Evolutionary conservation across 2,888 invertebrate genomes (phyloP).

Genomic region (Athrips mouffetella): DNA sequence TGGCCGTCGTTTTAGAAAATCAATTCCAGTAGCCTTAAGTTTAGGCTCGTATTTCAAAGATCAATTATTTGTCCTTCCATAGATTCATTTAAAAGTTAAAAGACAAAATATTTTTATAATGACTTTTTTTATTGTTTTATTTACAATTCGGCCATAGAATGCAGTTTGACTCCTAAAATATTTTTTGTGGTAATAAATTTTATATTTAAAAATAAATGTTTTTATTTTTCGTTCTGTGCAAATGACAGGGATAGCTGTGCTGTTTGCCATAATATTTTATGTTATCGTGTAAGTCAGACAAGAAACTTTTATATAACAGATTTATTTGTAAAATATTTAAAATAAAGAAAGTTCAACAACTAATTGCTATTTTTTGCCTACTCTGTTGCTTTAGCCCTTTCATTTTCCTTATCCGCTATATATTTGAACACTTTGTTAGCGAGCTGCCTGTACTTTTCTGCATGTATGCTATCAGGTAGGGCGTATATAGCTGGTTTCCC

Average conservation of each 20-base stretch:
- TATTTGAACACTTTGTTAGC: constrained; percentile 70
- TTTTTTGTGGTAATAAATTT: constrained; percentile 63
- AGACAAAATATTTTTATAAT: constrained; percentile 71
- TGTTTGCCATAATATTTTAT: constrained; percentile 29
- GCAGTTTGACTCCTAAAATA: constrained; percentile 38
- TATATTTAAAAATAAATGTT: constrained; percentile 44
- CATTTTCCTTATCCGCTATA: constrained; percentile 54
- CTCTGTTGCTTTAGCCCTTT: constrained; percentile 45
- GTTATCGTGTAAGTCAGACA: constrained; percentile 33
- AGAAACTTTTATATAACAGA: constrained; percentile 35
- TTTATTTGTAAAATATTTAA: constrained; percentile 49
- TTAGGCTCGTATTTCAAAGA: constrained; percentile 21
- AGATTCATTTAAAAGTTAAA: constrained; percentile 35
- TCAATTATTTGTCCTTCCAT: constrained; percentile 23
- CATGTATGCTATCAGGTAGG: constrained; percentile 76
- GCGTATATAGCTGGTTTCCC: constrained; percentile 87
- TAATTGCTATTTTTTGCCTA: constrained; percentile 33
- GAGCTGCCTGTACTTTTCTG: constrained; percentile 64
- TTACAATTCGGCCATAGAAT: constrained; percentile 45
- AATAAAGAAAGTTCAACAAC: constrained; percentile 48
- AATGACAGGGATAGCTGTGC: constrained; percentile 19
- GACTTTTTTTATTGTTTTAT: constrained; percentile 57
- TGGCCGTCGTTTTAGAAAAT: constrained; percentile 13
- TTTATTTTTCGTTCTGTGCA: constrained; percentile 31
- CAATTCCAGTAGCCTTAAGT: constrained; percentile 24